phyloP scores from a whole-genome alignment of 2,113 vertebrate genomes.

The Neolamprologus hecqui region DNA sequence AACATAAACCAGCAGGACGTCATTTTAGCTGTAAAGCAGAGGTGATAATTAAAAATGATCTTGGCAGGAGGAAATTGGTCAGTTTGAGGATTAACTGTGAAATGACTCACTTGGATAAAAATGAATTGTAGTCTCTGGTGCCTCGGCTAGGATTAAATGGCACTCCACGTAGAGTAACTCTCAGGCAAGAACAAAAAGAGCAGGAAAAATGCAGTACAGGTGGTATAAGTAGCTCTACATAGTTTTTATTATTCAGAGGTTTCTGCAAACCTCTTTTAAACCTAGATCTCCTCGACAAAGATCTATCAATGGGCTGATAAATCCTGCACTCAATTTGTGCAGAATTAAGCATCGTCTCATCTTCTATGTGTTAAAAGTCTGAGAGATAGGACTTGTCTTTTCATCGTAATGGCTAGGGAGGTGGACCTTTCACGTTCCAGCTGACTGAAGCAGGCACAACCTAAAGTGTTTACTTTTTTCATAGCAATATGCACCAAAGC shows the following conservation, averaged over 20 bases:
- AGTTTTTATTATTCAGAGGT: constrained; percentile 43
- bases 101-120: constrained; percentile 53
- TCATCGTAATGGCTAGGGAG: not conserved
- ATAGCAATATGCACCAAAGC: constrained; percentile 19
- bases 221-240: constrained; percentile 34
- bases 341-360: constrained; percentile 26
- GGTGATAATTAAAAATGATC: constrained; percentile 70
- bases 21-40: constrained; percentile 55
- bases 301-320: constrained; percentile 38
- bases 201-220: constrained; percentile 30
- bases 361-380: constrained; percentile 23
- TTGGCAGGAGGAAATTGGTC: constrained; percentile 50
- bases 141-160: constrained; percentile 39
- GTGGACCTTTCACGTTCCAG: not conserved
- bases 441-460: not conserved
- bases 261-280: constrained; percentile 27
- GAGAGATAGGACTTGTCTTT: constrained; percentile 26
- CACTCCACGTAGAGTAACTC: constrained; percentile 15
- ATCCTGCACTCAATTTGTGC: constrained; percentile 32
- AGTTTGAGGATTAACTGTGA: constrained; percentile 63
- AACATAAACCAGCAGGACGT: constrained; percentile 56
- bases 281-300: constrained; percentile 11
- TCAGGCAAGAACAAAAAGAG: constrained; percentile 28
- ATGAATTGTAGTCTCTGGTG: constrained; percentile 51
- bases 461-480: constrained; percentile 31